Conservation (phyloP, 2,888 invertebrate species). For the Euclidia mi region DNA sequence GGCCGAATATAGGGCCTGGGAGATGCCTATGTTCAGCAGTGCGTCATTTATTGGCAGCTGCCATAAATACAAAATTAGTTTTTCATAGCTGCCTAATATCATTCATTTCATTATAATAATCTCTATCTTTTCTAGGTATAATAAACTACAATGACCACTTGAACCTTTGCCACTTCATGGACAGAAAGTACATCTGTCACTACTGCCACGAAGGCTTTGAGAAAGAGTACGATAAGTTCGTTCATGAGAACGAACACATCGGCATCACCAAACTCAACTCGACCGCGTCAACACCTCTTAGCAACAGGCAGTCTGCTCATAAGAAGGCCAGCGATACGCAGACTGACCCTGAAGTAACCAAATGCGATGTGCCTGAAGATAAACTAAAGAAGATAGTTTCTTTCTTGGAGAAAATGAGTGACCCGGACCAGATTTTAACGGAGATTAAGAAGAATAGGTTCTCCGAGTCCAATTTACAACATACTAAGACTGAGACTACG, state of each 20-base stretch:
- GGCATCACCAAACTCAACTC: conserved; percentile 70
- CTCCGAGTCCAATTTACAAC: conserved; percentile 66
- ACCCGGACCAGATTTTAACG: conserved; percentile 67
- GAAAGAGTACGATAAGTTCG: conserved; percentile 67
- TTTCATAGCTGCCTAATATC: no score
- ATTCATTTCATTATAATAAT: no score
- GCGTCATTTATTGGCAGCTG: no score
- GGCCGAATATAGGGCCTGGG: no score
- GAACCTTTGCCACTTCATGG: conserved; percentile 78
- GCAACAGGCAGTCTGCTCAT: conserved; percentile 33
- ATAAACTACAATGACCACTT: conserved; percentile 86
- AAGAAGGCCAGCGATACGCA: conserved; percentile 72
- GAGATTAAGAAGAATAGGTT: conserved; percentile 68
- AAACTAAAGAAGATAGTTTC: conserved; percentile 84
- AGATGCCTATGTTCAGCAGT: no score
- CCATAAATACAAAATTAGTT: no score
- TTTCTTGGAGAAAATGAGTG: conserved; percentile 79
- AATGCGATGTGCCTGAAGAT: conserved; percentile 69
- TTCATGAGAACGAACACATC: conserved; percentile 81
- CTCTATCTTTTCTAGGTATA: conserved; percentile 77
- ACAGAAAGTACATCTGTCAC: conserved; percentile 73
- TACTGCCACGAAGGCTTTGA: conserved; percentile 85
- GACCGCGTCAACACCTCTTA: conserved; percentile 41
- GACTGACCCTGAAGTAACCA: conserved; percentile 69
- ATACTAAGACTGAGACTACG: conserved; percentile 43